Conservation (phyloP, 2,888 invertebrate species). For the Drosophila affinis region DNA sequence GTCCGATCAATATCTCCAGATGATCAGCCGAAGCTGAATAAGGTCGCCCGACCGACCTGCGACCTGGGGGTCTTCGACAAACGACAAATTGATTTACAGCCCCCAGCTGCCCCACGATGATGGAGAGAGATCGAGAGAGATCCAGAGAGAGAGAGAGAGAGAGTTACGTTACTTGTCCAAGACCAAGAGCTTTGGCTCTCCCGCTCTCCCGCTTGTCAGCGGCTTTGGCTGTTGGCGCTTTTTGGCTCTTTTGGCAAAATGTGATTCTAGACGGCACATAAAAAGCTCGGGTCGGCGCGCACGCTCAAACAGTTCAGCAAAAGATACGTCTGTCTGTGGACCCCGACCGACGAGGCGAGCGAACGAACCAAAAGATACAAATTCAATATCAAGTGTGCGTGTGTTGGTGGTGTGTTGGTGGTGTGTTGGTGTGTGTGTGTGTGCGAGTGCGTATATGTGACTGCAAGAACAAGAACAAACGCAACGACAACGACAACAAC, state of each 20-base stretch:
- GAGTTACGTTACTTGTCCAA: neutral
- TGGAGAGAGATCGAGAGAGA: constrained; percentile 11
- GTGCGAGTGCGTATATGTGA: constrained; percentile 18
- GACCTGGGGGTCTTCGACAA: constrained; percentile 28
- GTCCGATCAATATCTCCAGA: neutral
- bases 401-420: constrained; percentile 4
- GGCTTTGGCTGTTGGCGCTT: constrained; percentile 10
- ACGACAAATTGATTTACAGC: constrained; percentile 54
- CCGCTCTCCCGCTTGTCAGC: neutral
- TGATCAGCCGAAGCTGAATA: neutral
- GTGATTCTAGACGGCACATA: constrained; percentile 75
- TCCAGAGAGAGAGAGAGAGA: neutral
- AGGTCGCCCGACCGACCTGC: neutral
- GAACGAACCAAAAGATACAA: constrained; percentile 6
- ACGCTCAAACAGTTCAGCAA: constrained; percentile 79
- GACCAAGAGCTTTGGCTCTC: neutral
- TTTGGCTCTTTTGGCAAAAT: constrained; percentile 34
- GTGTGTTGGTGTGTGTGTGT: constrained; percentile 23
- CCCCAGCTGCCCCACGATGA: constrained; percentile 5
- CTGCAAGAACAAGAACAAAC: neutral
- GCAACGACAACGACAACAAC: neutral
- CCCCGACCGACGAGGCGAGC: constrained; percentile 32
- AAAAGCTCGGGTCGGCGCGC: constrained; percentile 80
- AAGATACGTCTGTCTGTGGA: constrained; percentile 77
- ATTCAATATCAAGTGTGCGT: constrained; percentile 20